Percentiles rank a stretch among this genome's conserved stretches.
Evolutionary conservation across 2,888 invertebrate species (phyloP).

Genomic region (Ichneumoninae sp.): DNA sequence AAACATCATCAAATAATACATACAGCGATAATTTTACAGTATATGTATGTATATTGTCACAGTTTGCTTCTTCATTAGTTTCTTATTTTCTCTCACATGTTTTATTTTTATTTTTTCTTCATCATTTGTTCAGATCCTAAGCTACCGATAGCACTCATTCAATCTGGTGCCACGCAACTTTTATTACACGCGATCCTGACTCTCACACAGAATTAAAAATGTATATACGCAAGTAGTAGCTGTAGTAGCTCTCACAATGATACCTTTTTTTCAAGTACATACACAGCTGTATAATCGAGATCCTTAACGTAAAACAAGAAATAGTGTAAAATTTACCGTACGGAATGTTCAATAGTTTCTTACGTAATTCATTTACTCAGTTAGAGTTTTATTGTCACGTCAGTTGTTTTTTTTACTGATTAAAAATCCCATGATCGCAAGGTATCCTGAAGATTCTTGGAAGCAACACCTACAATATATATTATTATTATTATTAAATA

Average conservation of each 20-base stretch:
- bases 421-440: conserved; percentile 41
- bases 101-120: conserved; percentile 46
- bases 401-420: conserved; percentile 61
- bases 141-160: conserved; percentile 73
- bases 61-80: conserved; percentile 74
- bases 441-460: conserved; percentile 46
- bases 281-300: conserved; percentile 39
- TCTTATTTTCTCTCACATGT: conserved; percentile 55
- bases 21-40: conserved; percentile 63
- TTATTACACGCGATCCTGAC: conserved; percentile 53
- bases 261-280: conserved; percentile 55
- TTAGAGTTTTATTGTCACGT: conserved; percentile 79
- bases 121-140: conserved; percentile 79
- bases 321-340: conserved; percentile 64
- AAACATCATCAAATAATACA: conserved; percentile 37
- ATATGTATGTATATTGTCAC: conserved; percentile 79
- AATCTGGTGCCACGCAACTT: conserved; percentile 60
- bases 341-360: conserved; percentile 58
- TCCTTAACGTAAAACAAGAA: conserved; percentile 62
- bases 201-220: conserved; percentile 55
- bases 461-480: conserved; percentile 59
- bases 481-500: conserved; percentile 59
- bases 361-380: conserved; percentile 70
- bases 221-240: conserved; percentile 41
- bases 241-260: conserved; percentile 36